phyloP scores from a whole-genome alignment of 1,140 invertebrate genomes.

The Grapholita molesta region DNA sequence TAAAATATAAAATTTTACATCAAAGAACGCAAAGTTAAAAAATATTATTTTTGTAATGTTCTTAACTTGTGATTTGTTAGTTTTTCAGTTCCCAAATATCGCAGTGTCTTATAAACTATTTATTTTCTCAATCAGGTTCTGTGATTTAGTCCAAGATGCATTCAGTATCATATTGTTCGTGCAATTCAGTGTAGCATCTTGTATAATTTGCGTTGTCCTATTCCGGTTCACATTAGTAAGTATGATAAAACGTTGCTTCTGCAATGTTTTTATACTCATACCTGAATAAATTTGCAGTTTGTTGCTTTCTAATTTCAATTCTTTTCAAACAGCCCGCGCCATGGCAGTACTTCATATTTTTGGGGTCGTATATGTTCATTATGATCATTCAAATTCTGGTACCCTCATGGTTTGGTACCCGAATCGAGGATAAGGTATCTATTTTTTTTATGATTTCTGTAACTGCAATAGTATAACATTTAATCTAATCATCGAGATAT shows the following conservation, averaged over 20 bases:
- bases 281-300: too few species aligned
- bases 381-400: constrained; percentile 56
- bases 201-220: constrained; percentile 53
- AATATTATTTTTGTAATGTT: too few species aligned
- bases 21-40: too few species aligned
- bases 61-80: too few species aligned
- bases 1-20: too few species aligned
- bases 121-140: constrained; percentile 49
- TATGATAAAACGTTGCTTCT: too few species aligned
- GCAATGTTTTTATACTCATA: too few species aligned
- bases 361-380: constrained; percentile 46
- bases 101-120: too few species aligned
- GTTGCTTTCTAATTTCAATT: not conserved
- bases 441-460: too few species aligned
- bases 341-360: constrained; percentile 48
- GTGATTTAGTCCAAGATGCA: constrained; percentile 43
- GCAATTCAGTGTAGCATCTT: constrained; percentile 52
- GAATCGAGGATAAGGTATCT: constrained; percentile 51
- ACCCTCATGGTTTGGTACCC: constrained; percentile 57
- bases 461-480: too few species aligned
- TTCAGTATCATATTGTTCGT: constrained; percentile 52
- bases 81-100: too few species aligned
- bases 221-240: constrained; percentile 62
- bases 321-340: constrained; percentile 40
- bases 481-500: too few species aligned